Percentiles rank a stretch among this genome's conserved stretches.
Evolutionary conservation across 2,113 vertebrate species (phyloP).

Genomic region (Corythaeola cristata): DNA sequence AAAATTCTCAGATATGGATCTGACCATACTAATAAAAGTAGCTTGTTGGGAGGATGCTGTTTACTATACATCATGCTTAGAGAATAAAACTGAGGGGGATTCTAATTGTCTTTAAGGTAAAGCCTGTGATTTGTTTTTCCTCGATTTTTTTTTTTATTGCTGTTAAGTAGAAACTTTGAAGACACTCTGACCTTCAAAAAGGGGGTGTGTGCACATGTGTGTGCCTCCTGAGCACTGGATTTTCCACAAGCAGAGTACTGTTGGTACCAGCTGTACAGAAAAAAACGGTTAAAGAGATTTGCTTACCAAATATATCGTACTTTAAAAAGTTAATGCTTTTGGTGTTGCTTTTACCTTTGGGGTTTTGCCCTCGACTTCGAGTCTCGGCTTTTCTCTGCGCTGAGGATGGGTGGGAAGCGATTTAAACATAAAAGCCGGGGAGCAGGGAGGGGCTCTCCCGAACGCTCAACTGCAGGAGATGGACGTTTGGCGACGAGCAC

Average conservation of each 20-base stretch:
- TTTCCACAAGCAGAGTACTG: not conserved
- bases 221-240: not conserved
- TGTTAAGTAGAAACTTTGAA: not conserved
- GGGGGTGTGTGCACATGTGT: fast-evolving
- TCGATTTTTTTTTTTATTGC: not conserved
- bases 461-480: not conserved
- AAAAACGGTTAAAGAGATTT: not conserved
- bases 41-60: not conserved
- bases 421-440: too few species aligned
- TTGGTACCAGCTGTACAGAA: not conserved
- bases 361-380: not conserved
- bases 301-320: fast-evolving
- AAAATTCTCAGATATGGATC: not conserved
- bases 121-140: not conserved
- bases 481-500: fast-evolving
- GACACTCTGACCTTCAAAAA: not conserved
- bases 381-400: not conserved
- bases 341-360: not conserved
- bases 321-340: not conserved
- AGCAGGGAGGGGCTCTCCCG: too few species aligned
- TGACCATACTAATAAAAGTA: not conserved
- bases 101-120: not conserved
- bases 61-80: not conserved
- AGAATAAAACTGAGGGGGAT: not conserved
- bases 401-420: not conserved